These are phyloP conservation scores for Meloidogyne hapla DNA, from an alignment of 1,140 invertebrate genomes.

Conservation along the genomic window DNA sequence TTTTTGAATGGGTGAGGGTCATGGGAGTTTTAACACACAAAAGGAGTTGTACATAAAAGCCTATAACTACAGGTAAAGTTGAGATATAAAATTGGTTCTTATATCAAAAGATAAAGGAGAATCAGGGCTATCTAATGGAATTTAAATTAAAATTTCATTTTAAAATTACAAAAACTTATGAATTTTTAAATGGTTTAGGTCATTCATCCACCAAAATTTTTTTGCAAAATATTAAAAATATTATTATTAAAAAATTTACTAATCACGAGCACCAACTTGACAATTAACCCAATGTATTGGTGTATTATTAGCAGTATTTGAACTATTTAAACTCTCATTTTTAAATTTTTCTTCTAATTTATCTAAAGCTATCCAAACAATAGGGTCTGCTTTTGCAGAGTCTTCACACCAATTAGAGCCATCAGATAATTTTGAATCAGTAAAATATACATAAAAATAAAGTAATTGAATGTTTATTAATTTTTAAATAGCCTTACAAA, in stretches of 20 bases:
- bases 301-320: not conserved
- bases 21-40: too few relatives aligned
- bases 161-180: too few relatives aligned
- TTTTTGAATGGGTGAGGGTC: too few relatives aligned
- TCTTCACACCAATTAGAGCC: constrained; percentile 29
- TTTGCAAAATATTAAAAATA: not conserved
- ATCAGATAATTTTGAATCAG: constrained; percentile 21
- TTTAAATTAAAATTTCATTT: too few relatives aligned
- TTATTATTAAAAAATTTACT: constrained; percentile 16
- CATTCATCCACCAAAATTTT: too few relatives aligned
- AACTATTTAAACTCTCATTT: constrained; percentile 4
- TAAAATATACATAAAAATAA: constrained; percentile 15
- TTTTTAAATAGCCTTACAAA: not conserved
- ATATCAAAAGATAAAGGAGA: too few relatives aligned
- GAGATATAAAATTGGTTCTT: too few relatives aligned
- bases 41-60: too few relatives aligned
- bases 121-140: too few relatives aligned
- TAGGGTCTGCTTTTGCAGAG: constrained; percentile 11
- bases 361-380: not conserved
- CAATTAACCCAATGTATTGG: constrained; percentile 27
- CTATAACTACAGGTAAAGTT: too few relatives aligned
- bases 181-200: too few relatives aligned
- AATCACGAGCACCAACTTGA: constrained; percentile 24
- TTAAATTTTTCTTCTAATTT: constrained; percentile 10
- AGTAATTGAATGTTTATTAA: not conserved